Conservation (phyloP, 1,140 invertebrate genomes). For the Polyergus mexicanus region DNA sequence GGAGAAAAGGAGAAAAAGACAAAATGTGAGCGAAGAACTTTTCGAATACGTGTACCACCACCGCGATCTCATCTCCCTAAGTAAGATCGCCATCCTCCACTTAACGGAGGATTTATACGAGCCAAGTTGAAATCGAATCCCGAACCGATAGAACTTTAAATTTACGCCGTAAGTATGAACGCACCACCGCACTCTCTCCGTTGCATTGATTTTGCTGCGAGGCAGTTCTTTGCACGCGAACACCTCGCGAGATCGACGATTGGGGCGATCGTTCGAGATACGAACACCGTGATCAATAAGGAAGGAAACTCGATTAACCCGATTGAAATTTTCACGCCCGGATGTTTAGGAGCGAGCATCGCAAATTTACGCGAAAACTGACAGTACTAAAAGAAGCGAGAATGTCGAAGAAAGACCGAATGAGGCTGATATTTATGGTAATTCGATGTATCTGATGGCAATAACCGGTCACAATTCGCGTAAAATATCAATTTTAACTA, state of each 20-base stretch:
- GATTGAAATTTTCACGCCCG: neutral
- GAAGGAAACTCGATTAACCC: constrained; percentile 14
- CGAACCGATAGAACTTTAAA: constrained; percentile 70
- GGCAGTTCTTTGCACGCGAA: constrained; percentile 23
- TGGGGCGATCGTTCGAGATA: constrained; percentile 8
- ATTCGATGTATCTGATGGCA: constrained; percentile 18
- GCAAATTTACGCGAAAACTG: neutral
- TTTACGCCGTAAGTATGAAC: constrained; percentile 66
- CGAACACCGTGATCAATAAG: constrained; percentile 22
- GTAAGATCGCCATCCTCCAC: constrained; percentile 70
- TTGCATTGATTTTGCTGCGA: constrained; percentile 42
- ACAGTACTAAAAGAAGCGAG: neutral
- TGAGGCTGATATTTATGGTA: constrained; percentile 38
- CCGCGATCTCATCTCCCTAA: constrained; percentile 66
- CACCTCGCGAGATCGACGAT: constrained; percentile 50
- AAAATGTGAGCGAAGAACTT: constrained; percentile 55
- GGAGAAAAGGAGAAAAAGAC: neutral
- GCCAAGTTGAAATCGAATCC: constrained; percentile 75
- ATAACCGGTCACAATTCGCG: constrained; percentile 31
- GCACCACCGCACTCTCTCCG: constrained; percentile 21
- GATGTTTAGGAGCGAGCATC: constrained; percentile 8
- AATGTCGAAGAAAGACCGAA: constrained; percentile 6
- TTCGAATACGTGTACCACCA: constrained; percentile 49
- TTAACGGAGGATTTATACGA: constrained; percentile 74
- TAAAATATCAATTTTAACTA: constrained; percentile 23